Evolutionary conservation across 2,113 vertebrate species (phyloP), one percentile per base, ranked within the genome.

Genomic region (Myrmecophaga tridactyla): DNA sequence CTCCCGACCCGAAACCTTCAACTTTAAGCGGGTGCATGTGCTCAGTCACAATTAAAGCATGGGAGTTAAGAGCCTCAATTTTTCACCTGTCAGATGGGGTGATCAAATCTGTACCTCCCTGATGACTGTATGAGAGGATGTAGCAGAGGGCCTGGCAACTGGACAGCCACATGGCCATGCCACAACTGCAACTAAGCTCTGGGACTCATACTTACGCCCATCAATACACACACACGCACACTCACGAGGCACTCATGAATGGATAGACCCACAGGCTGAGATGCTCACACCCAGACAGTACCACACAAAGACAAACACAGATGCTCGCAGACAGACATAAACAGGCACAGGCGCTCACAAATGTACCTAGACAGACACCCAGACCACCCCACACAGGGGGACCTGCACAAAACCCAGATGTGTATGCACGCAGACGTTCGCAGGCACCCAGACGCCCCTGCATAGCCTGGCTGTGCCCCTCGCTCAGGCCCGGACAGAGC

Each of bases 401-500:
- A 43, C 88, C 77, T 4, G 69, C 43, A 36, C 67, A n/a, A 92
- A 69, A 93, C 92, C 70, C 88, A 96, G 92, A 95, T 31, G 41
- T 41, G 81, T 39, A n/a, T 39, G 46, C 82, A 88, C 8, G 88
- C 94, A 90, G 63, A 85, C 27, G 7, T 72, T 89, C 18, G 31
- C 73, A 92, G 82, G 96, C 84, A 87, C 89, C 73, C 70, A 67
- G 91, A 96, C 91, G 5, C 96, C 95, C 92, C 91, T 86, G n/a
- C 78, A 23, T 51, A 94, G 86, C 96, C 94, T 0, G 75, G 80
- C 80, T 82, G 86, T 97, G 96, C 96, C 97, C 97, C 86, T 84
- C 56, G 83, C 94, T 98, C 97, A 98, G 97, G 97, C 86, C 96
- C 51, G 67, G 93, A 89, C 97, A 97, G 84, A 95, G 93, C 95